Evolutionary conservation across 2,797 vertebrate species (phyloP).

Genomic region (Todus mexicanus): DNA sequence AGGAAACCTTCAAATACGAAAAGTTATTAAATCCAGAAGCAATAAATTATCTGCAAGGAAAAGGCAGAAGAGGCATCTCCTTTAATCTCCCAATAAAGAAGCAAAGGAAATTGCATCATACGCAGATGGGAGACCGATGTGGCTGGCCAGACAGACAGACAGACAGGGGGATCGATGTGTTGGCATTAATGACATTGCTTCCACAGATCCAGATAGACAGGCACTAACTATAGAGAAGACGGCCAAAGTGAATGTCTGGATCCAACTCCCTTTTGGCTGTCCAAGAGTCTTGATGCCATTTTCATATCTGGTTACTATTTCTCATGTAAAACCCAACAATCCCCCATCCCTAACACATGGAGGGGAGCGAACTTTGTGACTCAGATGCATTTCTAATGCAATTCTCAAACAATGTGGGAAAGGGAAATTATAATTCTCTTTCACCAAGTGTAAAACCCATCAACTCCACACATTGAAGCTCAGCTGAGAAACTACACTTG

Average conservation of each 20-base stretch:
- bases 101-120: slow-evolving; percentile 63
- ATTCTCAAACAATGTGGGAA: background rate
- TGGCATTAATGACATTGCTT: slow-evolving; percentile 36
- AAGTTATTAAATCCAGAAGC: slow-evolving; percentile 58
- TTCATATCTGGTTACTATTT: background rate
- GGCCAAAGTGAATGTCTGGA: background rate
- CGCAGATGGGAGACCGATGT: slow-evolving; percentile 28
- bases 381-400: background rate
- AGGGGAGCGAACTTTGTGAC: background rate
- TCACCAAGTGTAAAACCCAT: background rate
- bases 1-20: slow-evolving; percentile 18
- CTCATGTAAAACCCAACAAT: background rate
- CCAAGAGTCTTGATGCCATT: background rate
- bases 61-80: background rate
- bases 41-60: slow-evolving; percentile 48
- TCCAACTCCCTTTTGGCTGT: background rate
- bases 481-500: slow-evolving; percentile 1
- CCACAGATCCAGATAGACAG: background rate
- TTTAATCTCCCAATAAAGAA: slow-evolving; percentile 46
- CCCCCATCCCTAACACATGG: background rate
- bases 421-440: background rate
- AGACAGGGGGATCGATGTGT: background rate
- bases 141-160: slow-evolving; percentile 34
- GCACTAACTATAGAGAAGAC: background rate
- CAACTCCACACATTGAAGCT: background rate